These are phyloP conservation scores for Diploscapter pachys DNA, from an alignment of 1,140 invertebrate species.

Conservation along the genomic window DNA sequence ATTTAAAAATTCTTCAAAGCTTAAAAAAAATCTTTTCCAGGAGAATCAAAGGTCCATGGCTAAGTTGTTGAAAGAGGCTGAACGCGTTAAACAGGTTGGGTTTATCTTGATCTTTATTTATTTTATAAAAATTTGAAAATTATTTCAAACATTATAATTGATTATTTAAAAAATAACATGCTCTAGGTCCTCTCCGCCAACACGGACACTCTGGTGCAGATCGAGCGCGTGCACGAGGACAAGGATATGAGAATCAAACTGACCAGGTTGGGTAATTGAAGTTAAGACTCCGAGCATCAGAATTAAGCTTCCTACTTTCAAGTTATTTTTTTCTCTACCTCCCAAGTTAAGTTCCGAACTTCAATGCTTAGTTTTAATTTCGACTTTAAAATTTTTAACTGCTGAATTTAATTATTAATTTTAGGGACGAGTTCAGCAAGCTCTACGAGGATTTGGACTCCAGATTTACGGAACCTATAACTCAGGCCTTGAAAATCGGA, in stretches of 20 bases:
- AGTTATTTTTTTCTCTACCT: too few species aligned
- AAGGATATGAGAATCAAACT: conserved; percentile 82
- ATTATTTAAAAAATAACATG: not conserved
- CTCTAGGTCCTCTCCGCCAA: conserved; percentile 48
- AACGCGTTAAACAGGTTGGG: conserved; percentile 76
- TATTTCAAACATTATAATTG: not conserved
- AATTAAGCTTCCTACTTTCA: too few species aligned
- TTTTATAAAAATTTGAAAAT: not conserved
- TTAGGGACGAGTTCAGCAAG: conserved; percentile 77
- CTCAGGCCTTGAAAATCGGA: conserved; percentile 70
- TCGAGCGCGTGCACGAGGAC: conserved; percentile 91
- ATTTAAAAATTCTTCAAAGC: conserved; percentile 80
- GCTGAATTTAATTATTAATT: too few species aligned
- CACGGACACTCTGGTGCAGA: conserved; percentile 61
- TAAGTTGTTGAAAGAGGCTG: conserved; percentile 93
- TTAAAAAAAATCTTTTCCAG: conserved; percentile 58
- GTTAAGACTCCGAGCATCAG: conserved; percentile 45
- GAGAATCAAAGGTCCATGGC: conserved; percentile 70
- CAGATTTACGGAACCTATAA: conserved; percentile 74
- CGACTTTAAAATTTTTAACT: too few species aligned
- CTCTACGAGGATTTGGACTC: conserved; percentile 79
- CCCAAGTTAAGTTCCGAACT: too few species aligned
- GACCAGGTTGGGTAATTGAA: conserved; percentile 50
- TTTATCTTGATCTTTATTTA: not conserved
- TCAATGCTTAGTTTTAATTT: too few species aligned